phyloP scores from a whole-genome alignment of 2,113 vertebrate genomes.

The Petrocephalus zakoni region DNA sequence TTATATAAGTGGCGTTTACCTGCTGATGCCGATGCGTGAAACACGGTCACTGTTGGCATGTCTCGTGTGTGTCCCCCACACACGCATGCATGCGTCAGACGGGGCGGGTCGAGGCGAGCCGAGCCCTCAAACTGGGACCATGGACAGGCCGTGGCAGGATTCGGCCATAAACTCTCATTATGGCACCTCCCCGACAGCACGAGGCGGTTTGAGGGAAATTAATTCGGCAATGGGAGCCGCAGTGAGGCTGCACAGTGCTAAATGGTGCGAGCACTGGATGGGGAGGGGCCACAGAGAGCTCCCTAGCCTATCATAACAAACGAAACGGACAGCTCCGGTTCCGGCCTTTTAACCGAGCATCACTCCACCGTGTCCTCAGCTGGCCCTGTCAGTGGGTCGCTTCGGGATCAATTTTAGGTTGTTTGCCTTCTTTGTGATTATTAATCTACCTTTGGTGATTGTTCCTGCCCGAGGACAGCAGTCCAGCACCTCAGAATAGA shows the following conservation, averaged over 20 bases:
- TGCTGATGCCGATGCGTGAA: background rate
- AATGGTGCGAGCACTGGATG: background rate
- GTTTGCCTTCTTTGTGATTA: background rate
- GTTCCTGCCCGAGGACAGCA: background rate
- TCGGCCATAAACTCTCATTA: background rate
- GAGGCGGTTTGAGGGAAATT: background rate
- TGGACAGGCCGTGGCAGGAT: background rate
- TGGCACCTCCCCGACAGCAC: background rate
- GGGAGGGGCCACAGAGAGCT: background rate
- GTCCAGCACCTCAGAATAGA: slow-evolving; percentile 1
- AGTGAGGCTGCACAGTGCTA: background rate
- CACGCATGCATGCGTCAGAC: background rate
- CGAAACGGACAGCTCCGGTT: background rate
- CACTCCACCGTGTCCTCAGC: background rate
- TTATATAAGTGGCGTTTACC: background rate
- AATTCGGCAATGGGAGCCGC: background rate
- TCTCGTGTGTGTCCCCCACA: background rate
- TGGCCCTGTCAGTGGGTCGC: background rate
- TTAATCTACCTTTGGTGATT: background rate
- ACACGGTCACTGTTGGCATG: background rate
- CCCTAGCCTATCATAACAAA: background rate
- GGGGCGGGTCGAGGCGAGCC: background rate
- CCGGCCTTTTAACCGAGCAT: background rate
- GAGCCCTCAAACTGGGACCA: background rate
- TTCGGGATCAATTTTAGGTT: background rate